phyloP scores from a whole-genome alignment of 2,113 vertebrate genomes.

The Pollachius pollachius region DNA sequence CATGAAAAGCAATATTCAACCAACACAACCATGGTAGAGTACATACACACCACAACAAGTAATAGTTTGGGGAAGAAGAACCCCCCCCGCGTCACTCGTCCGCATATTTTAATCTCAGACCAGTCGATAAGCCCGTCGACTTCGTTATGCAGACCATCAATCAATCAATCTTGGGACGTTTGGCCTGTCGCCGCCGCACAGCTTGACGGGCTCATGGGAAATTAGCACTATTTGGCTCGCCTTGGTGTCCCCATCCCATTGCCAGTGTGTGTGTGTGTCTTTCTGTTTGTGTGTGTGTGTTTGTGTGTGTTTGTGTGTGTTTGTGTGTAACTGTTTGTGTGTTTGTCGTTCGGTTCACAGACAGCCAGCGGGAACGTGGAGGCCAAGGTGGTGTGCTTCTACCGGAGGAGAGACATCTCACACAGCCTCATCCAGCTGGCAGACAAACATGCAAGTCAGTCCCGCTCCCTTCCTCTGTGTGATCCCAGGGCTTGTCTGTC shows the following conservation, averaged over 20 bases:
- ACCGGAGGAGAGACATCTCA: slow-evolving; percentile 94
- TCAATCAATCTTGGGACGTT: slow-evolving; percentile 37
- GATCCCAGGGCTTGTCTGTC: neutral
- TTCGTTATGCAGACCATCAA: slow-evolving; percentile 50
- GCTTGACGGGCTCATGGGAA: slow-evolving; percentile 49
- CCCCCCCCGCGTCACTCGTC: slow-evolving; percentile 26
- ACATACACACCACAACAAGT: no score
- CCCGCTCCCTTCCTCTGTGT: slow-evolving; percentile 2
- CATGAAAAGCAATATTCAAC: no score
- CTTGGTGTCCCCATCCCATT: neutral
- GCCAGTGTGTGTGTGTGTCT: slow-evolving; percentile 7
- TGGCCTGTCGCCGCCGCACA: slow-evolving; percentile 37
- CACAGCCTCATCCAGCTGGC: slow-evolving; percentile 98
- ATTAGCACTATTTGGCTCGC: slow-evolving; percentile 27
- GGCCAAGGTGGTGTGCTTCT: slow-evolving; percentile 98
- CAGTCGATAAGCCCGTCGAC: slow-evolving; percentile 32
- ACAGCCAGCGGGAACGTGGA: slow-evolving; percentile 96
- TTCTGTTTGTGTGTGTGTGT: slow-evolving; percentile 19
- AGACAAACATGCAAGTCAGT: slow-evolving; percentile 95
- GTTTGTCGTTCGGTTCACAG: slow-evolving; percentile 72
- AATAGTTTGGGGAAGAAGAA: no score
- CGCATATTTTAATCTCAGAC: slow-evolving; percentile 32
- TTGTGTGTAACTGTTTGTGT: slow-evolving; percentile 14
- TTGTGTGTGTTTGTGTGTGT: slow-evolving; percentile 16
- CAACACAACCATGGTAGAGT: no score